Evolutionary conservation across 2,797 vertebrate genomes (phyloP).

Genomic region (Botia kubotai): DNA sequence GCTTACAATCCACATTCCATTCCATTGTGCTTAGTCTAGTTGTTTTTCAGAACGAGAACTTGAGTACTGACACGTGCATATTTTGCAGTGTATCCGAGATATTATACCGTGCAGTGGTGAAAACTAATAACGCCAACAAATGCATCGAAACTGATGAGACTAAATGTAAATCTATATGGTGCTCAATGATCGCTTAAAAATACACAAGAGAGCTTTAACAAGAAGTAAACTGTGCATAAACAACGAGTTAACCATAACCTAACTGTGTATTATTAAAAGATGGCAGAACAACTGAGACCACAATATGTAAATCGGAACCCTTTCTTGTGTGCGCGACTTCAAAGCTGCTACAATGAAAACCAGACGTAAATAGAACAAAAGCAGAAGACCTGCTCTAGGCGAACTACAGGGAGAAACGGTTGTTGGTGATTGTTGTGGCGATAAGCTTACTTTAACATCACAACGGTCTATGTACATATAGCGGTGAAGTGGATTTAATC

Average conservation of each 20-base stretch:
- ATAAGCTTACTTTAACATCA: slow-evolving; percentile 85
- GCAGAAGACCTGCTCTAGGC: slow-evolving; percentile 80
- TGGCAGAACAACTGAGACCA: slow-evolving; percentile 67
- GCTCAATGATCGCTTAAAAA: slow-evolving; percentile 37
- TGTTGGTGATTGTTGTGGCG: slow-evolving; percentile 86
- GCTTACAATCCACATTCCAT: neutral
- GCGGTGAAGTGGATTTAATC: slow-evolving; percentile 85
- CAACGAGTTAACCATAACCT: slow-evolving; percentile 64
- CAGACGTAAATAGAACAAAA: slow-evolving; percentile 84
- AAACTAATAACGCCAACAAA: neutral
- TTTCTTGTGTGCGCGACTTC: slow-evolving; percentile 76
- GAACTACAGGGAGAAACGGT: slow-evolving; percentile 77
- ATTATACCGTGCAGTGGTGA: neutral
- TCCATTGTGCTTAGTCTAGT: neutral
- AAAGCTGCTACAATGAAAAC: slow-evolving; percentile 79
- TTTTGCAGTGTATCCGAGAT: neutral
- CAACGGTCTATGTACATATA: slow-evolving; percentile 81
- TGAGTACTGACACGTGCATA: neutral
- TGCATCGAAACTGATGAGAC: neutral
- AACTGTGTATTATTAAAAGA: slow-evolving; percentile 73
- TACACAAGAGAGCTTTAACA: slow-evolving; percentile 39
- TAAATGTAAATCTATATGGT: neutral
- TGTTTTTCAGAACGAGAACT: neutral
- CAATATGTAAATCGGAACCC: slow-evolving; percentile 78
- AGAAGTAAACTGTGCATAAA: slow-evolving; percentile 49